phyloP scores from a whole-genome alignment of 2,797 vertebrate genomes.

The Pristis pectinata region DNA sequence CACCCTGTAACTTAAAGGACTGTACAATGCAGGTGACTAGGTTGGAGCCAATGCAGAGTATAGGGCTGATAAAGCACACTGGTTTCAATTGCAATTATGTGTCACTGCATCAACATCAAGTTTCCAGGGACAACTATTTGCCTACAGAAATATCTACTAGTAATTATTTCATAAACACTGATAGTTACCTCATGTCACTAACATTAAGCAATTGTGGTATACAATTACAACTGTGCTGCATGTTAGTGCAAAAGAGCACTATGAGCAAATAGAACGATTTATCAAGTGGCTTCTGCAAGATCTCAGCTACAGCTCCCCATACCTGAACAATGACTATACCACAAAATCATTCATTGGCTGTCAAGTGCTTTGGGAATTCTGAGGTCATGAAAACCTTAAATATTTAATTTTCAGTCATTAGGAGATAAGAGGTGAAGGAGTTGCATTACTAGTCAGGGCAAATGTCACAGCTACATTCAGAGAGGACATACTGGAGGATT shows the following conservation, averaged over 20 bases:
- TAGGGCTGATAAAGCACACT: constrained; percentile 14
- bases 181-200: not conserved
- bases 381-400: not conserved
- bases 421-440: no score
- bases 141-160: not conserved
- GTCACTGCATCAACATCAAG: constrained; percentile 9
- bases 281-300: not conserved
- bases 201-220: constrained; percentile 7
- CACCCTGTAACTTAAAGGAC: constrained; percentile 27
- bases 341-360: not conserved
- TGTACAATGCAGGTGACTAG: not conserved
- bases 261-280: not conserved
- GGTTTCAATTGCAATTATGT: constrained; percentile 27
- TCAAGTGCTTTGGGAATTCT: not conserved
- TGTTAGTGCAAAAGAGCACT: not conserved
- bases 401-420: not conserved
- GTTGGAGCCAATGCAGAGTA: not conserved
- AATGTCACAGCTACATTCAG: not conserved
- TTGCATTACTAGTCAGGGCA: not conserved
- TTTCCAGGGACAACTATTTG: constrained; percentile 26
- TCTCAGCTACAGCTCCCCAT: not conserved
- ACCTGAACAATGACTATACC: not conserved
- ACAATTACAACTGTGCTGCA: constrained; percentile 21
- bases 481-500: no score
- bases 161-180: constrained; percentile 20